These are phyloP conservation scores for Connochaetes taurinus DNA, from an alignment of 2,113 vertebrate genomes.

Conservation along the genomic window DNA sequence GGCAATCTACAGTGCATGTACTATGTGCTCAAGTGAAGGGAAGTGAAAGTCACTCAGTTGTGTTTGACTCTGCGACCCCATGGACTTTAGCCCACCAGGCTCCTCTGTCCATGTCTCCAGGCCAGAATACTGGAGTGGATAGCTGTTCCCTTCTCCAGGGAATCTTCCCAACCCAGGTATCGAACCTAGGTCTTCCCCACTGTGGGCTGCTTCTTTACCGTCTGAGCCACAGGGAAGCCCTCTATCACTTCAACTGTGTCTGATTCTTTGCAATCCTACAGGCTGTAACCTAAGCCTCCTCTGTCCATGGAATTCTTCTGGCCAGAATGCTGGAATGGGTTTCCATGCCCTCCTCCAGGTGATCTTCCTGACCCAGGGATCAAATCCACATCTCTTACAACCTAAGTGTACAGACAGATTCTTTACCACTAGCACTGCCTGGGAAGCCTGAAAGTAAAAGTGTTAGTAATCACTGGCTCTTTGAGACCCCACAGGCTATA, in stretches of 20 bases:
- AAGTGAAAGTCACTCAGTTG: neutral
- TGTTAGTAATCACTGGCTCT: neutral
- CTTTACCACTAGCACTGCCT: neutral
- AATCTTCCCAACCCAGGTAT: neutral
- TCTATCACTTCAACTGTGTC: neutral
- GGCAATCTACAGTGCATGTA: neutral
- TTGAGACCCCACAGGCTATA: neutral
- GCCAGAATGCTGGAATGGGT: neutral
- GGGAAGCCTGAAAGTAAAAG: neutral
- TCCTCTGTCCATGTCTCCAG: neutral
- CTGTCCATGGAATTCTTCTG: neutral
- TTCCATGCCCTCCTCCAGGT: neutral
- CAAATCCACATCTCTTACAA: rapidly evolving
- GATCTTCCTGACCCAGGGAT: neutral
- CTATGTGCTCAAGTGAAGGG: neutral
- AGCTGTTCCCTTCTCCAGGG: neutral
- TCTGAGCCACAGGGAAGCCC: neutral
- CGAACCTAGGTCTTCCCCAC: neutral
- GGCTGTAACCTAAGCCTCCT: neutral
- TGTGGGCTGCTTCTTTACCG: neutral
- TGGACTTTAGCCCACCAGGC: neutral
- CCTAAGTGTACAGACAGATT: neutral
- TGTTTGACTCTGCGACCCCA: rapidly evolving
- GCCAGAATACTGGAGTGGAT: neutral
- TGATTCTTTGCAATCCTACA: neutral